Percentiles rank a stretch among this genome's conserved stretches.
Conservation (phyloP, 2,888 invertebrate species). For the Cataglyphis albicans region DNA sequence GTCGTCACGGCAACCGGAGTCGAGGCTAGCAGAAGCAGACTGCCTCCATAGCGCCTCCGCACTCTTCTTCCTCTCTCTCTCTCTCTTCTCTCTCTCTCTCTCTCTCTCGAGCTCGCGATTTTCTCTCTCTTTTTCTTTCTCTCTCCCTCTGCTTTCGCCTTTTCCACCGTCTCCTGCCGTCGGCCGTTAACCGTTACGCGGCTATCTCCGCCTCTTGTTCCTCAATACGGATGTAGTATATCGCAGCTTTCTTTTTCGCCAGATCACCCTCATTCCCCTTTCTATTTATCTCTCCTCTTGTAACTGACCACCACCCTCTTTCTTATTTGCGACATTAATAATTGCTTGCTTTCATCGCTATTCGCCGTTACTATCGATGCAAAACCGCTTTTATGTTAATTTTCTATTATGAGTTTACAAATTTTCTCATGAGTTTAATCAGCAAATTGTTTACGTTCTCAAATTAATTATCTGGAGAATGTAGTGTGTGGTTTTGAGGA, state of each 20-base stretch:
- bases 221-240: constrained; percentile 59
- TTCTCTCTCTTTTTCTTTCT: background rate
- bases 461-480: background rate
- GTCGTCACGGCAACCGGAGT: constrained; percentile 72
- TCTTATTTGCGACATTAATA: constrained; percentile 21
- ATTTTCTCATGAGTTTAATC: background rate
- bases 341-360: constrained; percentile 37
- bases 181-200: constrained; percentile 56
- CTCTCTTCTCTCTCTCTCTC: too few relatives aligned
- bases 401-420: constrained; percentile 5
- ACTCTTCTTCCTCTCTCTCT: constrained; percentile 44
- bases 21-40: constrained; percentile 63
- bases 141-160: constrained; percentile 27
- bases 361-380: background rate
- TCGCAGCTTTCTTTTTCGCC: constrained; percentile 45
- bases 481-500: background rate
- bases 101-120: constrained; percentile 22
- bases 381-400: background rate
- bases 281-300: constrained; percentile 25
- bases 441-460: constrained; percentile 1
- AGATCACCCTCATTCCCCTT: constrained; percentile 35
- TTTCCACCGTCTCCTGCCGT: constrained; percentile 39
- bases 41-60: constrained; percentile 55
- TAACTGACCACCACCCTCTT: background rate
- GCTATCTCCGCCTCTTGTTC: constrained; percentile 56